Evolutionary conservation across 2,797 vertebrate genomes (phyloP).

Genomic region (Acipenser ruthenus): DNA sequence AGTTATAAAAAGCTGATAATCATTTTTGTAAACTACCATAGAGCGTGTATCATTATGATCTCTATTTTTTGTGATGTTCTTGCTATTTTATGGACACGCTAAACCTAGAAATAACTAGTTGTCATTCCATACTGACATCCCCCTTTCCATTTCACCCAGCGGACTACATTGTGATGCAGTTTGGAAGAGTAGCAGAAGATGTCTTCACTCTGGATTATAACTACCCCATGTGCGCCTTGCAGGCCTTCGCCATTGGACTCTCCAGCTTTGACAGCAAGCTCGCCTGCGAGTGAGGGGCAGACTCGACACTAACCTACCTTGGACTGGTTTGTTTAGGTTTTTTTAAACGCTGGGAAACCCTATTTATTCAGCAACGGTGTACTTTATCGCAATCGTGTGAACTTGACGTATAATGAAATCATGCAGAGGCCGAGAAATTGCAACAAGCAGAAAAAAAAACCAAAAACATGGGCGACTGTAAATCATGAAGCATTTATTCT

Average conservation of each 20-base stretch:
- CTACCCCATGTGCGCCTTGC: conserved; percentile 94
- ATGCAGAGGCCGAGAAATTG: not conserved
- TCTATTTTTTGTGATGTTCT: too few species aligned
- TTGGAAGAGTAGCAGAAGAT: conserved; percentile 87
- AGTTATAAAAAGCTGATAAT: too few species aligned
- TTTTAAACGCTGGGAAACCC: not conserved
- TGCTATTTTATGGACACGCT: too few species aligned
- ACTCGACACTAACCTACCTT: not conserved
- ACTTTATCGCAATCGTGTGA: not conserved
- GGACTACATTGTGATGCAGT: conserved; percentile 98
- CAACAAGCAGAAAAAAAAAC: not conserved
- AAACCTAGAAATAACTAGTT: too few species aligned
- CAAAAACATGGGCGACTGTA: not conserved
- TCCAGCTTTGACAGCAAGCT: conserved; percentile 97
- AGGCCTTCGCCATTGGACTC: conserved; percentile 91
- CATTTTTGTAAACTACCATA: too few species aligned
- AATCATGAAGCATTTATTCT: not conserved
- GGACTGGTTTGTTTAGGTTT: not conserved
- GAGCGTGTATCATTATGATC: too few species aligned
- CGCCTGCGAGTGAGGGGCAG: conserved; percentile 75
- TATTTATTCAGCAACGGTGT: not conserved
- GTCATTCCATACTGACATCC: too few species aligned
- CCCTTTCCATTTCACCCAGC: conserved; percentile 44
- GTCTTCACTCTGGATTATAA: conserved; percentile 94
- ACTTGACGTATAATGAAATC: not conserved